Evolutionary conservation across 2,888 invertebrate genomes (phyloP).

Genomic region (Homarus gammarus): DNA sequence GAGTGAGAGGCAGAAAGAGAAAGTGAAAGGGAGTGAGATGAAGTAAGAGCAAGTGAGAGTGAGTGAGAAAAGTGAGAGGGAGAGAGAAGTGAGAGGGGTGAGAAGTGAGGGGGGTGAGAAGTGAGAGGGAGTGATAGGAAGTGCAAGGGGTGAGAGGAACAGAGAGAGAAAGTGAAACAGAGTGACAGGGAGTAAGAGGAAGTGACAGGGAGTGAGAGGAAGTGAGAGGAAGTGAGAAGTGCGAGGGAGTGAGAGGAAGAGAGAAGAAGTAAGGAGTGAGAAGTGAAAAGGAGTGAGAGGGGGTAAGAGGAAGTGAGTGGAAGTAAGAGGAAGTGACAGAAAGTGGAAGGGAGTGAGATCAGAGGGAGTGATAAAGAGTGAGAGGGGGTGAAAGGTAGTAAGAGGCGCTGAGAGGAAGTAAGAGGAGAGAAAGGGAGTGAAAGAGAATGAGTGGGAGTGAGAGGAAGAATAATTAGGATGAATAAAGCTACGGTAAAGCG

Average conservation of each 20-base stretch:
- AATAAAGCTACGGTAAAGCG: no score
- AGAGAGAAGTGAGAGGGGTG: no score
- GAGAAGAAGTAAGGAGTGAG: neutral
- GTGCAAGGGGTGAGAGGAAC: no score
- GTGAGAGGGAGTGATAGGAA: no score
- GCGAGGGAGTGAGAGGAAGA: neutral
- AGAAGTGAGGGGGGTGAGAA: no score
- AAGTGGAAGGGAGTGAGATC: no score
- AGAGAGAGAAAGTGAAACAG: no score
- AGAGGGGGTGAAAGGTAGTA: neutral
- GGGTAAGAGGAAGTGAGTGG: neutral
- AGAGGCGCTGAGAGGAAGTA: neutral
- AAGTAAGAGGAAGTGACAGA: no score
- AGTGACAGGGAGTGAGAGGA: neutral
- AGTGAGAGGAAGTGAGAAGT: neutral
- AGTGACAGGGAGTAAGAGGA: slow-evolving; percentile 9
- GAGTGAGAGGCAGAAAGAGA: slow-evolving; percentile 18
- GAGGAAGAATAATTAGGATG: neutral
- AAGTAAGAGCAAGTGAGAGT: slow-evolving; percentile 6
- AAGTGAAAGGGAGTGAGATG: slow-evolving; percentile 18
- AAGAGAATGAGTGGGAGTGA: neutral
- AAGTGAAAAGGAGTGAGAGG: no score
- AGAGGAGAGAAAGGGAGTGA: neutral
- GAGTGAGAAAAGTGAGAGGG: no score
- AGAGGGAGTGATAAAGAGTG: no score